These are phyloP conservation scores for Plebejus melissa DNA, from an alignment of 2,888 invertebrate species.

Conservation along the genomic window DNA sequence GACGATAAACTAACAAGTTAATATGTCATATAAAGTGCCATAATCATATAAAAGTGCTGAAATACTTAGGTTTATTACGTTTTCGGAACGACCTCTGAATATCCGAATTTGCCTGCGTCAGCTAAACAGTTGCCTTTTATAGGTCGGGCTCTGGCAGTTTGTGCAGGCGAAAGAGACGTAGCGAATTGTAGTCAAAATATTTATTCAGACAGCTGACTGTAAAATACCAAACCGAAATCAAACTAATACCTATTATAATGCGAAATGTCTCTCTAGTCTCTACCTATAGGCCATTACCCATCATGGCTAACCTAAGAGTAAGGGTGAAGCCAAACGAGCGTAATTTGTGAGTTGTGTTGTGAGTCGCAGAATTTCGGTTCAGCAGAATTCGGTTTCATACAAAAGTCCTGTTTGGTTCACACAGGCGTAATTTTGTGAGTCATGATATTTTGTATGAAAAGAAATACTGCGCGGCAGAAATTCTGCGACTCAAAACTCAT, in stretches of 20 bases:
- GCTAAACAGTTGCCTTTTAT: slow-evolving; percentile 39
- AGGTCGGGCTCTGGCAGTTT: slow-evolving; percentile 10
- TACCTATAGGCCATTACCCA: no score
- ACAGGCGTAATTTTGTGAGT: no score
- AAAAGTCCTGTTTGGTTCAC: no score
- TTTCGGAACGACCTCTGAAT: slow-evolving; percentile 53
- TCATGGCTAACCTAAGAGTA: no score
- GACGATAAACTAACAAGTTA: slow-evolving; percentile 1
- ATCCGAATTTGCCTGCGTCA: slow-evolving; percentile 62
- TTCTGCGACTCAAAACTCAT: no score
- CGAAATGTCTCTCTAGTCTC: no score
- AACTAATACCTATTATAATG: background rate
- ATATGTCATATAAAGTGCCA: slow-evolving; percentile 8
- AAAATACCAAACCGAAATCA: background rate
- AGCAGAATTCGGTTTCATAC: no score
- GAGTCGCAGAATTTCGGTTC: no score
- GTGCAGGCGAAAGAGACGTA: background rate
- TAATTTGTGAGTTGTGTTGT: no score
- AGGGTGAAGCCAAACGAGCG: no score
- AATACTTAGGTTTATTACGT: slow-evolving; percentile 28
- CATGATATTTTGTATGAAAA: no score
- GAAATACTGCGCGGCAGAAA: no score
- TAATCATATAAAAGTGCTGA: slow-evolving; percentile 26
- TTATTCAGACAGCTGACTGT: background rate
- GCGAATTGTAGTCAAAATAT: slow-evolving; percentile 8